Evolutionary conservation across 2,888 invertebrate species (phyloP).

Genomic region (Trichopria drosophilae): DNA sequence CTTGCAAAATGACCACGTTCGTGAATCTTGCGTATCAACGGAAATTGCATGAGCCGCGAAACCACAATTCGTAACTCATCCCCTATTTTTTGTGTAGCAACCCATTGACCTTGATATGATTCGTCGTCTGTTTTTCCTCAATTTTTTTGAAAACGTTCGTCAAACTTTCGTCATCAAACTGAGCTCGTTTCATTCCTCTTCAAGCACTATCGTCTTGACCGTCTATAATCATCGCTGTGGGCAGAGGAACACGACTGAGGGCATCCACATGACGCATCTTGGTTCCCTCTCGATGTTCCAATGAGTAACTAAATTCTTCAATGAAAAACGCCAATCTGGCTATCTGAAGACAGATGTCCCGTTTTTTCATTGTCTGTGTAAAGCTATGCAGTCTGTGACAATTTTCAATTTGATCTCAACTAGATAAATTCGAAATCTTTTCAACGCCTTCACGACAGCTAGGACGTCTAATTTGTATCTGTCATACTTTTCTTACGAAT

Average conservation of each 20-base stretch:
- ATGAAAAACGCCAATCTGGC: constrained; percentile 13
- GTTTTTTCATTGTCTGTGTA: constrained; percentile 10
- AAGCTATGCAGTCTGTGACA: too few species aligned
- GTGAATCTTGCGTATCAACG: constrained; percentile 23
- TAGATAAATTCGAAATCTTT: too few species aligned
- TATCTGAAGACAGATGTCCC: constrained; percentile 6
- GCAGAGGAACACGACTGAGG: constrained; percentile 14
- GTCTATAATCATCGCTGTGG: not conserved
- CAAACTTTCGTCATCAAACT: constrained; percentile 22
- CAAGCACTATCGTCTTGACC: constrained; percentile 16
- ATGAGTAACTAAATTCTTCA: constrained; percentile 4
- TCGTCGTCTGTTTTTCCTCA: not conserved
- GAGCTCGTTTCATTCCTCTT: constrained; percentile 12
- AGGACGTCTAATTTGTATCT: constrained; percentile 14
- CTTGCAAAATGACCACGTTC: constrained; percentile 20
- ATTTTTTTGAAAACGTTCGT: too few species aligned
- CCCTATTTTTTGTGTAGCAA: too few species aligned
- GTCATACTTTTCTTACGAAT: constrained; percentile 1
- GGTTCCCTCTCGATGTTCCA: constrained; percentile 11
- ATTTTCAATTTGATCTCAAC: too few species aligned
- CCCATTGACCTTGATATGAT: constrained; percentile 5
- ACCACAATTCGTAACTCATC: constrained; percentile 13
- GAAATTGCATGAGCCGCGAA: constrained; percentile 12
- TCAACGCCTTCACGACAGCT: not conserved
- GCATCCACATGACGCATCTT: constrained; percentile 21